Base-by-base conservation (phyloP, 2,888 invertebrate species). In the Nephrotoma guestfalica region DNA sequence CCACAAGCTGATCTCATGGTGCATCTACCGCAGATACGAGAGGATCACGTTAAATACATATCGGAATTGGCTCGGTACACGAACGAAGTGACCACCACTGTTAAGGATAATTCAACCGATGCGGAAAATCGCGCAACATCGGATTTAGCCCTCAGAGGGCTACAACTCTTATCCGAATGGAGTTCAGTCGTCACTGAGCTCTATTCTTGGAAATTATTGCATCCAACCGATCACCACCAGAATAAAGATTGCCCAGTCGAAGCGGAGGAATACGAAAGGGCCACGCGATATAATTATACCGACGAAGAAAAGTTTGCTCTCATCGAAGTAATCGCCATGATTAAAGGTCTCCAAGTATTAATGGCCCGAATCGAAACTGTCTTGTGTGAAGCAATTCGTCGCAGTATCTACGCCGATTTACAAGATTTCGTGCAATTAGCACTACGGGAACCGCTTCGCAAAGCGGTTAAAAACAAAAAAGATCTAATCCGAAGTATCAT, bases 281-380 rank as follows among this genome's bases (percentile, higher is more conserved):
- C 98, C 0, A 99, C 98, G 0, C 94, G 98, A 7, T 99, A 99
- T 92, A 99, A 99, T 92, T 99, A 99, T 91, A 96, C 96, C 0
- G 96, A 97, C 1, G 98, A 98, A 89, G 99, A 99, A 92, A 99
- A 99, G 90, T 97, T 98, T 92, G 99, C 99, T 0, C 93, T 99
- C 89, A 98, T 99, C 88, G 99, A 99, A 92, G 97, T 99, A 18
- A 98, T 99, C 89, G 98, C 99, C 0, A 99, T 99, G 98, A 98
- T 99, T 89, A 99, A 99, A 91, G 99, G 99, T 0, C 93, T 99
- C 4, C 99, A 99, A 91, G 97, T 97, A 41, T 92, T 99, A 86
- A 97, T 99, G 97, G 96, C 98, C 0, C 93, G 98, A 71, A 99
- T 99, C 95, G 99, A 99, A 93, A 97, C 98, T 0, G 98, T 98